phyloP scores from a whole-genome alignment of 64 coral and sea anemone genomes.

The Stichodactyla mertensii region DNA sequence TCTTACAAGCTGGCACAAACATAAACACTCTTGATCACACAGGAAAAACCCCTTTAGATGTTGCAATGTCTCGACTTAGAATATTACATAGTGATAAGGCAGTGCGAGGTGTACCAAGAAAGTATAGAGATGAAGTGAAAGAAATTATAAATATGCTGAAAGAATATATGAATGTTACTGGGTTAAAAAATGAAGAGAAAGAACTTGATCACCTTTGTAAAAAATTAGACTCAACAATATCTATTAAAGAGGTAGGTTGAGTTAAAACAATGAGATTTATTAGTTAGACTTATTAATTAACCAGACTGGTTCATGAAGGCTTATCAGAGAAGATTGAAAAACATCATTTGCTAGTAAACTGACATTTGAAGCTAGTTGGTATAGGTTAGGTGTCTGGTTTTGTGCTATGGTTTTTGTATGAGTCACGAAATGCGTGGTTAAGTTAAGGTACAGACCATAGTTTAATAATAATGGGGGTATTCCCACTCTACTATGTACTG shows the following conservation, averaged over 20 bases:
- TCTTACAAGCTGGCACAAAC: slow-evolving; percentile 63
- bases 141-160: slow-evolving; percentile 83
- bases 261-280: background rate
- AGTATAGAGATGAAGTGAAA: slow-evolving; percentile 71
- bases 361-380: too few species aligned
- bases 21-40: slow-evolving; percentile 66
- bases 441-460: too few species aligned
- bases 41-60: slow-evolving; percentile 81
- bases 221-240: slow-evolving; percentile 56
- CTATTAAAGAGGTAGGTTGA: slow-evolving; percentile 75
- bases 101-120: slow-evolving; percentile 31
- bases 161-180: slow-evolving; percentile 67
- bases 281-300: too few species aligned
- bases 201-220: slow-evolving; percentile 62
- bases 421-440: too few species aligned
- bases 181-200: slow-evolving; percentile 50
- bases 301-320: too few species aligned
- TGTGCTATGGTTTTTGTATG: too few species aligned
- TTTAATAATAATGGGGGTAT: too few species aligned
- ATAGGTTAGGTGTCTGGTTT: too few species aligned
- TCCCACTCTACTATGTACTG: too few species aligned
- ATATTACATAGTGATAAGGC: slow-evolving; percentile 57
- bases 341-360: too few species aligned
- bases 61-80: slow-evolving; percentile 75
- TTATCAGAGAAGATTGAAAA: too few species aligned